Conservation (phyloP, 2,888 invertebrate species). For the Catocala fraxini region DNA sequence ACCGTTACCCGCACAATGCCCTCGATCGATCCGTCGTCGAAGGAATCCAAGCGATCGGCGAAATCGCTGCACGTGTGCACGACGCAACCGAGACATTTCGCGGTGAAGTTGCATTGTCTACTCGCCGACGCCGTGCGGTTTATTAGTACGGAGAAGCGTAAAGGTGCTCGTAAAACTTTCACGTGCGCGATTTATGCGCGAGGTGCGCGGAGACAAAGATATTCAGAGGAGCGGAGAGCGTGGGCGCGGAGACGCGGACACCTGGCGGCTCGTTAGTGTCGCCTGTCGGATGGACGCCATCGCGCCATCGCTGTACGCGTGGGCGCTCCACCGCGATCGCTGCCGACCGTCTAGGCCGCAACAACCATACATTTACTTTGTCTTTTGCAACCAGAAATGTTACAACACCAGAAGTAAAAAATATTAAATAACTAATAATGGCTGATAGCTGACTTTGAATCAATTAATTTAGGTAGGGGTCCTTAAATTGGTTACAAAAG, state of each 20-base stretch:
- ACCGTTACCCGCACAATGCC: constrained; percentile 87
- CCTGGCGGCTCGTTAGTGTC: constrained; percentile 85
- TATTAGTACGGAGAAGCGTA: constrained; percentile 82
- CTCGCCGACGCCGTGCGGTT: constrained; percentile 68
- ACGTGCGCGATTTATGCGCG: constrained; percentile 83
- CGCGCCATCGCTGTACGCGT: constrained; percentile 47
- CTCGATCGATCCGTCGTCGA: constrained; percentile 84
- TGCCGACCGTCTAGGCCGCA: constrained; percentile 19
- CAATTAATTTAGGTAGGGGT: constrained; percentile 51
- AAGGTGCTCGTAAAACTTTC: constrained; percentile 87
- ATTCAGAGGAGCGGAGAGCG: constrained; percentile 78
- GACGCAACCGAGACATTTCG: constrained; percentile 76
- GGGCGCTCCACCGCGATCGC: constrained; percentile 24
- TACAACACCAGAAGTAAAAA: neutral
- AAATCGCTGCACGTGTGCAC: constrained; percentile 82
- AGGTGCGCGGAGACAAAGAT: constrained; percentile 81
- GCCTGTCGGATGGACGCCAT: constrained; percentile 65
- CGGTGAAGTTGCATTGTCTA: constrained; percentile 79
- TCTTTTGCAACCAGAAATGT: constrained; percentile 12
- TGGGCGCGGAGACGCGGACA: constrained; percentile 84
- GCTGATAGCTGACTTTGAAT: constrained; percentile 25
- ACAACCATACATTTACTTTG: constrained; percentile 30
- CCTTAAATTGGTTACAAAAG: constrained; percentile 72
- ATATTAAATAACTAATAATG: constrained; percentile 23
- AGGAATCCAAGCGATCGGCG: constrained; percentile 82